Base-by-base conservation (phyloP, 2,888 invertebrate genomes). In the Agrochola macilenta region DNA sequence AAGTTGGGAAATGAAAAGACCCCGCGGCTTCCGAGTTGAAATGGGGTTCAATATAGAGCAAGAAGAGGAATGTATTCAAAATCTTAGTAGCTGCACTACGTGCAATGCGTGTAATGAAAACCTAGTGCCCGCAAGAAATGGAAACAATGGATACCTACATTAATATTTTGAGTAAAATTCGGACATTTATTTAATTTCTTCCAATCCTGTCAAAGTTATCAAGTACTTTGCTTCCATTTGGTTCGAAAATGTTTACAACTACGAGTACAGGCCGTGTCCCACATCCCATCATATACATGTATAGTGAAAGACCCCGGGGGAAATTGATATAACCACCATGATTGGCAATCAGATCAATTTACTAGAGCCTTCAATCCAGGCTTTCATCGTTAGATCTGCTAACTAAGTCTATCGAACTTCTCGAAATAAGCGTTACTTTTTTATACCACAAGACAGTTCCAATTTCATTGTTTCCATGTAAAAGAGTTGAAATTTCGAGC, bases 1-100 rank as follows among this genome's bases (percentile, higher is more conserved):
- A 95, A 95, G 92, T 95, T 95, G 83, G 85, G 80, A 90, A 92
- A 93, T 91, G 92, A 92, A 93, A 92, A 92, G 91, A 92, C 91
- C 92, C 90, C 79, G 88, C 84, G 91, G 93, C 91, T 85, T 86
- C 83, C 82, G 88, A 91, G 90, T 90, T 91, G 89, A 91, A 92
- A 93, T 91, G 92, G 89, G 86, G 92, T 90, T 89, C 89, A 89
- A 91, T 91, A 91, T 89, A 88, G 86, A 89, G 89, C 89, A 88
- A 84, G 88, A 90, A 89, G 82, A 85, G 84, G 87, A 88, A 85
- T 84, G 77, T 87, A 89, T 86, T 87, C 81, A 86, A 85, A 82
- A 76, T 68, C 80, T 78, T 75, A 72, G 71, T 65, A 74, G 64
- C 68, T 80, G 69, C 58, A 76, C 52, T 74, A 68, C 63, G 43